phyloP scores from a whole-genome alignment of 2,888 invertebrate genomes.

The Hirtodrosophila alboralis region DNA sequence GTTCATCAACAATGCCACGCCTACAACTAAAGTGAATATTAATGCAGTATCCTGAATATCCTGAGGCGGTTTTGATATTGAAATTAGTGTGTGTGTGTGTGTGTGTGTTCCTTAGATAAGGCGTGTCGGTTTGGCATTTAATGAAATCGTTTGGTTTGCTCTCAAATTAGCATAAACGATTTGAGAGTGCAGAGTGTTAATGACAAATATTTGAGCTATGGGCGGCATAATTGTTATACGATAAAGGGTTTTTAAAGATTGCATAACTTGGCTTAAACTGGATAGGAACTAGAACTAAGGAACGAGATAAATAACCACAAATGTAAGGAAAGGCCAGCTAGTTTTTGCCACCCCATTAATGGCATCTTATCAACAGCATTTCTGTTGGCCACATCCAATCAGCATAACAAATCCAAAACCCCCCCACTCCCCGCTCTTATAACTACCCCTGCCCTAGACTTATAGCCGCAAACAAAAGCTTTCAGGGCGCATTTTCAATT shows the following conservation, averaged over 20 bases:
- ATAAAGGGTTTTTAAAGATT: constrained; percentile 23
- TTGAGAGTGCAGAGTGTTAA: constrained; percentile 40
- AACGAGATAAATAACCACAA: not conserved
- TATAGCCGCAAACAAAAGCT: constrained; percentile 29
- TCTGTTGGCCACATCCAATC: constrained; percentile 50
- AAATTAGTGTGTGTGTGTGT: constrained; percentile 55
- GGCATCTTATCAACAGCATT: constrained; percentile 36
- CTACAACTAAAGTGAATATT: constrained; percentile 64
- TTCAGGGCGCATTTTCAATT: constrained; percentile 58
- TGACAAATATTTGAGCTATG: constrained; percentile 59
- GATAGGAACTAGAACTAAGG: not conserved
- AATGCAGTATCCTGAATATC: constrained; percentile 50
- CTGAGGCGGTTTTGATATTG: constrained; percentile 63
- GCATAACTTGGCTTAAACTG: constrained; percentile 1
- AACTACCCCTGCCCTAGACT: not conserved
- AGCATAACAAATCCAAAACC: constrained; percentile 45
- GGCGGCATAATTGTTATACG: constrained; percentile 55
- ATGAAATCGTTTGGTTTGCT: constrained; percentile 40
- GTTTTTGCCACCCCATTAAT: constrained; percentile 16
- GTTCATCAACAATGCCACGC: constrained; percentile 60
- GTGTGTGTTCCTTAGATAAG: constrained; percentile 42
- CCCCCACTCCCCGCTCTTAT: not conserved
- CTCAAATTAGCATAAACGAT: constrained; percentile 69
- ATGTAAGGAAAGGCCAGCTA: not conserved
- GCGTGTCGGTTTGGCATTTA: constrained; percentile 44